phyloP scores from a whole-genome alignment of 1,140 invertebrate genomes.

The Drosophila nebulosa region DNA sequence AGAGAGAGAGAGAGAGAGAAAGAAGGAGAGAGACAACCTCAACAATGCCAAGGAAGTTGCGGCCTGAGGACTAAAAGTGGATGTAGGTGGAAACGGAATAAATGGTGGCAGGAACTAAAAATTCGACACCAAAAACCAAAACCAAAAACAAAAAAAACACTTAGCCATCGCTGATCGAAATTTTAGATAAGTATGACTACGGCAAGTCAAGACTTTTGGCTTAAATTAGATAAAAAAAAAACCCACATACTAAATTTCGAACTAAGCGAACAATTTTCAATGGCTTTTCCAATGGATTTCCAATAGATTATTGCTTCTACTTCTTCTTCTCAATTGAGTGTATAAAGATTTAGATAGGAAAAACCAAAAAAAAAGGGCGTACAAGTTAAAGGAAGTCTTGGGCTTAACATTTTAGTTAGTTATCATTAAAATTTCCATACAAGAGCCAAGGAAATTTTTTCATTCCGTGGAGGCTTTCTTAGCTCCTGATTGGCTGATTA shows the following conservation, averaged over 20 bases:
- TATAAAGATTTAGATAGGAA: neutral
- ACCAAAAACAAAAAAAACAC: neutral
- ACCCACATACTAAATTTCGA: neutral
- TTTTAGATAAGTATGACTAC: slow-evolving; percentile 27
- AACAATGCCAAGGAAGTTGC: slow-evolving; percentile 68
- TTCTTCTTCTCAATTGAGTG: neutral
- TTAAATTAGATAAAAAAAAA: slow-evolving; percentile 3
- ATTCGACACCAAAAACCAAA: slow-evolving; percentile 31
- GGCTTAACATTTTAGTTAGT: neutral
- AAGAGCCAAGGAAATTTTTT: too few relatives aligned
- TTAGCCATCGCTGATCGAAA: slow-evolving; percentile 31
- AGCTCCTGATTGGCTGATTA: too few relatives aligned
- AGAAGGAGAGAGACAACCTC: slow-evolving; percentile 19
- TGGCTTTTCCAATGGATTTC: neutral
- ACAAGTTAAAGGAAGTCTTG: neutral
- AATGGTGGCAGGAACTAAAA: slow-evolving; percentile 7
- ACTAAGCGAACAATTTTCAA: neutral
- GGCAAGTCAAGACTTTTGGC: neutral
- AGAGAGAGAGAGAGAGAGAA: neutral
- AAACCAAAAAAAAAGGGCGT: neutral
- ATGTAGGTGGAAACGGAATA: slow-evolving; percentile 24
- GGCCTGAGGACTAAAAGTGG: slow-evolving; percentile 17
- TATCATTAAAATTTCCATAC: too few relatives aligned
- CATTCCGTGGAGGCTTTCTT: too few relatives aligned
- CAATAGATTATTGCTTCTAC: neutral